Conservation (phyloP, 37 sponge, comb jelly and placozoan genomes). For the Theonella swinhoei region DNA sequence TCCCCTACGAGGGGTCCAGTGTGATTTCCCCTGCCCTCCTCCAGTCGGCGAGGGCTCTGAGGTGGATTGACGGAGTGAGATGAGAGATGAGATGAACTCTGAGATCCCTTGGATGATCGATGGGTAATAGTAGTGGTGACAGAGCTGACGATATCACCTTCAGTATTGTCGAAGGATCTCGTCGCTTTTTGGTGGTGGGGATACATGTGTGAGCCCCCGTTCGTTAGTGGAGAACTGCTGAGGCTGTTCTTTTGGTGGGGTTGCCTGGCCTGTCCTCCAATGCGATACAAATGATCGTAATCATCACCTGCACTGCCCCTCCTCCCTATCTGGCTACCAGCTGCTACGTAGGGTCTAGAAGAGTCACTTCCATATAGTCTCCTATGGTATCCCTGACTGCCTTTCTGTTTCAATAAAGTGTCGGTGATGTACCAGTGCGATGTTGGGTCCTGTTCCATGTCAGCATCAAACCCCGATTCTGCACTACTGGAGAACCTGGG, state of each 20-base stretch:
- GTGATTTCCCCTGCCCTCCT: no score
- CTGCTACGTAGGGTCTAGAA: no score
- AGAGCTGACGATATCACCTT: no score
- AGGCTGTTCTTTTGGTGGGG: background rate
- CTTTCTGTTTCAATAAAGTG: background rate
- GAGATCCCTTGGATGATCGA: no score
- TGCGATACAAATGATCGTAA: background rate
- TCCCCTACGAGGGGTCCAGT: no score
- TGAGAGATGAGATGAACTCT: no score
- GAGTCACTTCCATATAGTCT: background rate
- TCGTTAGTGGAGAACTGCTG: background rate
- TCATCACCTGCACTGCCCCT: background rate
- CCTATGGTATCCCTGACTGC: background rate
- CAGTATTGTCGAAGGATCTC: background rate
- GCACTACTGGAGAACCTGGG: background rate
- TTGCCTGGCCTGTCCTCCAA: background rate
- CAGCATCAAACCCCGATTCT: slow-evolving; percentile 35
- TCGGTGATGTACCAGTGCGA: slow-evolving; percentile 29
- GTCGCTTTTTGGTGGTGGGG: background rate
- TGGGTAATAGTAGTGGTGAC: no score
- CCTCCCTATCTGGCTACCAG: no score
- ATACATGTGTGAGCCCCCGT: background rate
- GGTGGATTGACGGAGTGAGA: no score
- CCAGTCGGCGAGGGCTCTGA: no score
- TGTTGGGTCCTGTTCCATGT: slow-evolving; percentile 14